phyloP scores from a whole-genome alignment of 2,113 vertebrate genomes.

The Sula dactylatra region DNA sequence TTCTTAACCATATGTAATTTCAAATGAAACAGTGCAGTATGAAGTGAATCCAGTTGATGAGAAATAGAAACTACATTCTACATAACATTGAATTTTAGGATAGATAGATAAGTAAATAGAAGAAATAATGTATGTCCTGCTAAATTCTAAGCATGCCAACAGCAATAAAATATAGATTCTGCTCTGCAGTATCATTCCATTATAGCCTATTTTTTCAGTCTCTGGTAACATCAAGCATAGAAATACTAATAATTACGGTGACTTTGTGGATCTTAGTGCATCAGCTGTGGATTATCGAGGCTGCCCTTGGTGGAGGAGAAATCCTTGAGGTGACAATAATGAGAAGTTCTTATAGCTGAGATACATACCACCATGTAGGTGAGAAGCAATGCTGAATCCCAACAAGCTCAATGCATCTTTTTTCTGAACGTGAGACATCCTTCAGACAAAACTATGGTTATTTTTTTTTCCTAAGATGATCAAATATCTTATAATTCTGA shows the following conservation, averaged over 20 bases:
- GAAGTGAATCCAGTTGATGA: neutral
- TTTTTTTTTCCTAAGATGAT: neutral
- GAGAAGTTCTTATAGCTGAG: neutral
- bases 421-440: neutral
- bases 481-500: neutral
- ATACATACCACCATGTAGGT: neutral
- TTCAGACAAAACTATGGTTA: neutral
- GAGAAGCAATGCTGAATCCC: neutral
- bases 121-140: neutral
- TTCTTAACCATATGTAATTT: neutral
- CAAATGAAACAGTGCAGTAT: neutral
- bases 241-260: neutral
- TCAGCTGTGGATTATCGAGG: neutral
- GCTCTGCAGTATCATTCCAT: neutral
- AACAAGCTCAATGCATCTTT: neutral
- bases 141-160: neutral
- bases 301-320: neutral
- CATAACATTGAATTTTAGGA: neutral
- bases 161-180: neutral
- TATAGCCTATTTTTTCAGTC: neutral
- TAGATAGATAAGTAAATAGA: neutral
- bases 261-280: neutral
- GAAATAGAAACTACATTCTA: neutral
- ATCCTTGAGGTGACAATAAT: neutral
- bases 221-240: neutral